phyloP scores from a whole-genome alignment of 2,797 vertebrate genomes.

The Lemur catta region DNA sequence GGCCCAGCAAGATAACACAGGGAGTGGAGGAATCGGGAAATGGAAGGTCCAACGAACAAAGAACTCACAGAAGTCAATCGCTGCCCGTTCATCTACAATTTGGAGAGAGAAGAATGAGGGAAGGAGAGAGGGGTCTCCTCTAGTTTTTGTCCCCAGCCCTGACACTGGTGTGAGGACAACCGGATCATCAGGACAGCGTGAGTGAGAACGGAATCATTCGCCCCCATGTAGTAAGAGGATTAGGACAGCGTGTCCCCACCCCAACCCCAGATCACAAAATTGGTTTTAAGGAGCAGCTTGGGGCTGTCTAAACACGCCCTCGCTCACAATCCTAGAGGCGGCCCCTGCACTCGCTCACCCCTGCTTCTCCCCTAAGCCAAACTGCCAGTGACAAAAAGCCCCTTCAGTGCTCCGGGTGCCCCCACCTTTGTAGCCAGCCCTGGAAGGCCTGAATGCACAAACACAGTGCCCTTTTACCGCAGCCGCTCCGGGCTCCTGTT shows the following conservation, averaged over 20 bases:
- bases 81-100: not conserved
- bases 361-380: constrained; percentile 50
- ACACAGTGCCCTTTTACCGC: constrained; percentile 89
- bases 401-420: constrained; percentile 76
- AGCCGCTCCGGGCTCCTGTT: constrained; percentile 86
- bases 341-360: not conserved
- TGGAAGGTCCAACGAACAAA: not conserved
- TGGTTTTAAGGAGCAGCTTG: not conserved
- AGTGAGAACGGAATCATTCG: not conserved
- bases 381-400: constrained; percentile 73
- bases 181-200: not conserved
- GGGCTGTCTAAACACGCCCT: not conserved
- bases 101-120: not conserved
- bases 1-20: accelerated
- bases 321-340: not conserved
- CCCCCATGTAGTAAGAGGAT: accelerated
- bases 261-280: not conserved
- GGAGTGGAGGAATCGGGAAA: not conserved
- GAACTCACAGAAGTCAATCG: not conserved
- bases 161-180: not conserved
- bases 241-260: not conserved
- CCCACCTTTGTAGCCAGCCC: constrained; percentile 86
- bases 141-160: not conserved
- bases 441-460: constrained; percentile 92
- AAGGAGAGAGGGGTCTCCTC: not conserved